Conservation (phyloP, 1,140 invertebrate species). For the Sarcophaga bullata region DNA sequence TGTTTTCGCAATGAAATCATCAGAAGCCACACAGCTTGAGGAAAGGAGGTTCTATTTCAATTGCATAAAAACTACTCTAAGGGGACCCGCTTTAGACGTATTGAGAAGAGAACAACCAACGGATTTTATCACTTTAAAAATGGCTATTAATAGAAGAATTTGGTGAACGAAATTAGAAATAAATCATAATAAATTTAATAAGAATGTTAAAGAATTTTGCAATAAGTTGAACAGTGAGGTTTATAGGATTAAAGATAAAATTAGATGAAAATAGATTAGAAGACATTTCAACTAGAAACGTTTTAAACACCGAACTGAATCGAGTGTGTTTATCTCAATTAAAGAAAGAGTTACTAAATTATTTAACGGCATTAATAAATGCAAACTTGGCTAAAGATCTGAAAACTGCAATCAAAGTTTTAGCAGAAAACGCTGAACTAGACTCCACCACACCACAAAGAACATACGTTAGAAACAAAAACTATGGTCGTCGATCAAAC, state of each 20-base stretch:
- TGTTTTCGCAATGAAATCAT: conserved; percentile 1
- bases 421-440: conserved; percentile 32
- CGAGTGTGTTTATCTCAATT: conserved; percentile 13
- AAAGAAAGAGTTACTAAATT: conserved; percentile 38
- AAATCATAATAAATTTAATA: conserved; percentile 40
- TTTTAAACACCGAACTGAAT: conserved; percentile 28
- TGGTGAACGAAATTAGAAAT: conserved; percentile 28
- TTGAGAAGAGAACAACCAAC: conserved; percentile 40
- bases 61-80: conserved; percentile 27
- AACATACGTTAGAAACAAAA: not conserved
- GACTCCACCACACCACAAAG: not conserved
- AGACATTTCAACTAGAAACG: not conserved
- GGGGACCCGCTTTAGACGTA: conserved; percentile 30
- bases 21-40: not conserved
- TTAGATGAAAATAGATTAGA: conserved; percentile 33
- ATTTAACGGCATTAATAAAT: conserved; percentile 37
- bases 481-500: not conserved
- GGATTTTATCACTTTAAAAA: not conserved
- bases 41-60: conserved; percentile 36
- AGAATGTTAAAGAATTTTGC: conserved; percentile 20
- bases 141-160: conserved; percentile 19
- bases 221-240: conserved; percentile 23
- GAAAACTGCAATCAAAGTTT: conserved; percentile 31
- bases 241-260: conserved; percentile 37
- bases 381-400: conserved; percentile 34